Conservation (phyloP, 35 echinoderm and acorn worm species). For the Patiria miniata region DNA sequence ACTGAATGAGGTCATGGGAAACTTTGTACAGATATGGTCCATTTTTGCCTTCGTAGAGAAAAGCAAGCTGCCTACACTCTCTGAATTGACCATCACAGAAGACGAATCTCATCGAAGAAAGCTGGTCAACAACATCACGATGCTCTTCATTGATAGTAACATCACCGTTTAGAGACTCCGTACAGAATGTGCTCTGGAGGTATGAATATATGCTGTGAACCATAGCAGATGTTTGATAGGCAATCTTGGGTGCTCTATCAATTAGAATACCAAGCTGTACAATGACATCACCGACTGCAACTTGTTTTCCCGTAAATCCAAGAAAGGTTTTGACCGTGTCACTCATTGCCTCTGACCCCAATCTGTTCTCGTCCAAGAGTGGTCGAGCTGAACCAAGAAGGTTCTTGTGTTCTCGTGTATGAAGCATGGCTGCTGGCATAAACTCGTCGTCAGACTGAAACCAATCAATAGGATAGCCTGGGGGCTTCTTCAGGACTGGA, state of each 20-base stretch:
- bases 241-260: not conserved
- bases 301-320: slow-evolving; percentile 17
- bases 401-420: not conserved
- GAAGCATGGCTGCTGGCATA: not conserved
- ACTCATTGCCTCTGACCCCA: slow-evolving; percentile 6
- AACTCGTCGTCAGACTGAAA: not conserved
- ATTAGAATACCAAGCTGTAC: not conserved
- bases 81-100: slow-evolving; percentile 18
- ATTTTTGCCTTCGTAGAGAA: not conserved
- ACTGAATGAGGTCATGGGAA: not conserved
- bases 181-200: slow-evolving; percentile 21
- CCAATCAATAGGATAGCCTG: slow-evolving; percentile 5
- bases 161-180: too few species aligned
- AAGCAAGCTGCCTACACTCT: not conserved
- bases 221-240: not conserved
- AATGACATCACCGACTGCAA: not conserved
- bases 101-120: not conserved
- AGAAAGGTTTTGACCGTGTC: not conserved
- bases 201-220: not conserved
- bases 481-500: slow-evolving; percentile 10
- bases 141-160: too few species aligned
- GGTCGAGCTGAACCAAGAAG: slow-evolving; percentile 10
- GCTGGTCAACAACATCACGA: not conserved
- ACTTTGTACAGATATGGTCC: slow-evolving; percentile 26
- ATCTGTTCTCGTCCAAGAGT: slow-evolving; percentile 16